Evolutionary conservation across 92 coral and sea anemone species (phyloP).

Genomic region (Zoanthus sociatus): DNA sequence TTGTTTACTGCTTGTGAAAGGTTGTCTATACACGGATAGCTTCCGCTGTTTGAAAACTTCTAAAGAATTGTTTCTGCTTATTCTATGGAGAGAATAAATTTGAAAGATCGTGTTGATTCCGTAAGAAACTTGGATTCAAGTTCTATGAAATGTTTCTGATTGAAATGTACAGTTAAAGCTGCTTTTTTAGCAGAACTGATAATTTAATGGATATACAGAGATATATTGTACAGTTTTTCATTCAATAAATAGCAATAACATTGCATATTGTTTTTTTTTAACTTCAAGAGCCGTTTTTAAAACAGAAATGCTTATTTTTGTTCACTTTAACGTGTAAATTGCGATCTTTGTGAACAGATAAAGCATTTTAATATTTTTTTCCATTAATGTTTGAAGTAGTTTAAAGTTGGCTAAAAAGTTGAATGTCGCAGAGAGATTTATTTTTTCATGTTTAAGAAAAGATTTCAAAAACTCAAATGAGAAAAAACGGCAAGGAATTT

Average conservation of each 20-base stretch:
- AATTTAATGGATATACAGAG: background rate
- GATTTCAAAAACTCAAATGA: background rate
- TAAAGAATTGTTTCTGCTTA: background rate
- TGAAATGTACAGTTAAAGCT: constrained; percentile 4
- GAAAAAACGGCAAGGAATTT: too few relatives aligned
- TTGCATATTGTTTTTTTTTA: background rate
- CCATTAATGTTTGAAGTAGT: background rate
- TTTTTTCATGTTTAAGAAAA: background rate
- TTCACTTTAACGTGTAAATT: background rate
- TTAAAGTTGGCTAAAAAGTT: background rate
- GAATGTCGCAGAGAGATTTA: background rate
- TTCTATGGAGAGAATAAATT: background rate
- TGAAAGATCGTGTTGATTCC: constrained; percentile 8
- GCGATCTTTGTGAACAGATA: background rate
- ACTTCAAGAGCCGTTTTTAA: background rate
- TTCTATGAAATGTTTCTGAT: constrained; percentile 15
- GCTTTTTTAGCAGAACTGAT: background rate
- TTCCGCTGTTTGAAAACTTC: background rate
- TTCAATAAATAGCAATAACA: background rate
- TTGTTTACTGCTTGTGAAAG: background rate
- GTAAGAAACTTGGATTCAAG: constrained; percentile 18
- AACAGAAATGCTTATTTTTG: background rate
- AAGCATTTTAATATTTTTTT: background rate
- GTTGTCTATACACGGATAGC: background rate
- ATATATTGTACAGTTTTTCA: constrained; percentile 12